Conservation (phyloP, 2,113 vertebrate species). For the Pterophyllum scalare region DNA sequence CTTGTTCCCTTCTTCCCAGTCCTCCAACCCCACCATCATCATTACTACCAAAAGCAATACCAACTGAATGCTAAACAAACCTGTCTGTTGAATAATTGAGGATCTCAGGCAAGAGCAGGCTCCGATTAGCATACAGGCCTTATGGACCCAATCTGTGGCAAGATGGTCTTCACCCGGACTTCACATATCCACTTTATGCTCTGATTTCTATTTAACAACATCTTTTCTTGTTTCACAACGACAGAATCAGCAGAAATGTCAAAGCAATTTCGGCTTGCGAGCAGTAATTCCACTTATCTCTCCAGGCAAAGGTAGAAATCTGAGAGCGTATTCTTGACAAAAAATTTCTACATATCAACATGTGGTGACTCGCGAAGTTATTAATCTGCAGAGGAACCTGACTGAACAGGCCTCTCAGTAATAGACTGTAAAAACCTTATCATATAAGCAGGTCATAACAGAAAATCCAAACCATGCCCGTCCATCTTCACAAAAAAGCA, state of each 20-base stretch:
- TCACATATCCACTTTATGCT: conserved; percentile 2
- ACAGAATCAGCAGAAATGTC: conserved; percentile 15
- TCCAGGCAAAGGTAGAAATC: not conserved
- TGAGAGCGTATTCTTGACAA: not conserved
- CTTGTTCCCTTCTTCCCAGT: conserved; percentile 55
- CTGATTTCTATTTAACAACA: conserved; percentile 29
- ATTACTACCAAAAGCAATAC: conserved; percentile 74
- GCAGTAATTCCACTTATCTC: not conserved
- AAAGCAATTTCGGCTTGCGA: not conserved
- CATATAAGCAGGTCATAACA: conserved; percentile 7
- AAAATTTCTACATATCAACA: conserved; percentile 23
- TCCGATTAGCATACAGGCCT: conserved; percentile 80
- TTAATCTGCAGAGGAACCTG: not conserved
- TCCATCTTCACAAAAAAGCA: conserved; percentile 45
- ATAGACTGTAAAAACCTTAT: not conserved
- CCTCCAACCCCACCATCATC: conserved; percentile 46
- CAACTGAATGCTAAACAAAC: conserved; percentile 82
- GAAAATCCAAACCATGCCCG: conserved; percentile 15
- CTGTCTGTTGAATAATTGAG: conserved; percentile 83
- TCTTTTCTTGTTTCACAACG: conserved; percentile 7
- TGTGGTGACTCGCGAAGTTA: not conserved
- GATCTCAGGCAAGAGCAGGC: conserved; percentile 68
- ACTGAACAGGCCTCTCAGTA: not conserved
- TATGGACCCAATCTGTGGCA: conserved; percentile 79
- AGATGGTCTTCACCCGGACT: conserved; percentile 37